Base-by-base conservation (phyloP, 2,797 vertebrate genomes). In the Orestias chungarensis region DNA sequence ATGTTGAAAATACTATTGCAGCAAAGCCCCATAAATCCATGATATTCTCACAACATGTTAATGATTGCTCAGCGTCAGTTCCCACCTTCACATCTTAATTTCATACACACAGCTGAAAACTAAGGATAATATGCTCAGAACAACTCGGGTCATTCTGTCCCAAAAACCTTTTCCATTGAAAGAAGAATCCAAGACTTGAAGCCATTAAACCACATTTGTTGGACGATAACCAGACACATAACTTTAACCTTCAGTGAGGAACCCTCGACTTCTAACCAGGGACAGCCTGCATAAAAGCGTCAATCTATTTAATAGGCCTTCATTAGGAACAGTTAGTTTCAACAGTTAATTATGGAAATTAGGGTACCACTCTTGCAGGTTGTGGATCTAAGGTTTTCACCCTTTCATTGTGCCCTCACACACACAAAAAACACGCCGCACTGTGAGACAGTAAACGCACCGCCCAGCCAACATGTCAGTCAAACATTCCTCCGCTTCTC, bases 341-440 rank as follows among this genome's bases (percentile, higher is more conserved):
- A 93, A 93, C 89, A 93, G 93, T 94, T 94, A 94, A 95, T 94
- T 94, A 95, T 95, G 94, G 91, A 94, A 94, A 95, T 93, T 61
- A 84, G 74, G 81, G 89, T 84, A 93, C 80, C 79, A 88, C 88
- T 89, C 87, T 80, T 91, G 89, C 76, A 84, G 83, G 80, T 88
- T 80, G 79, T 82, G 91, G 84, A 80, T 93, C 89, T 84, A 69
- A 79, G 90, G 81, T 82, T 88, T n/a, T 87, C 87, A 84, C 82
- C 82, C 78, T 88, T 93, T 94, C 89, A 93, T 78, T 71, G 83
- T 78, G 70, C 68, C 79, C 82, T 78, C 82, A 84, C 83, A 90
- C 78, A 73, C 70, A 38, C 38, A 38, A 50, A 83, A 66, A 82
- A 88, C 78, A 66, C 79, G 86, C 87, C 82, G 81, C 82, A 78